Evolutionary conservation across 2,888 invertebrate genomes (phyloP), one percentile per base, ranked within the genome.

Genomic region (Eudemis profundana): DNA sequence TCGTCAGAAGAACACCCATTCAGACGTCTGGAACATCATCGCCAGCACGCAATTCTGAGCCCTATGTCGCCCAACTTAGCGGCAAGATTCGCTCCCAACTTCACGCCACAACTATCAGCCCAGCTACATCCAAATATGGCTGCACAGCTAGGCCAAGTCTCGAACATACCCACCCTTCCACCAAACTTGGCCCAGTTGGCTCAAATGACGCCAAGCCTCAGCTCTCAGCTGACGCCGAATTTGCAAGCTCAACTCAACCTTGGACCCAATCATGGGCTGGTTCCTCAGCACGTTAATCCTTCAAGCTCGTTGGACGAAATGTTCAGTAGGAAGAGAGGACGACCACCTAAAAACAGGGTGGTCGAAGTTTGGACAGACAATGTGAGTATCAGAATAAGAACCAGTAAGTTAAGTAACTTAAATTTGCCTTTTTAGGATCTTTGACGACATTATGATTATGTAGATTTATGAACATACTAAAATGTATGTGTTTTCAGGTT

Each of bases 271-370:
- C 82, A 88, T 42, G 83, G 81, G 23, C 78, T 87, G 1, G 82
- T 85, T 0, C 89, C 89, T 0, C 90, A 90, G 33, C 92, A 90
- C 15, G 79, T 89, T 0, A 92, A 89, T 51, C 88, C 92, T 29
- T 94, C 95, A 4, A 96, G 95, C 68, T 96, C 96, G 36, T 94
- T 97, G 72, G 98, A 98, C 84, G 97, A 97, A 59, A 97, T 98
- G 95, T 98, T 98, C 81, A 96, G 97, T 83, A 94, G 98, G 67
- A 98, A 98, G 78, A 94, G 98, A 29, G 98, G 99, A 47, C 93
- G 99, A 68, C 99, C 99, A n/a, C 98, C 98, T 12, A 99, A 99
- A 90, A 98, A 98, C 84, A 94, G 98, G 0, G 96, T 98, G 12
- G 97, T 98, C 42, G 97, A 98, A 93, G 97, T 97, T 69, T 97